phyloP scores from a whole-genome alignment of 2,888 invertebrate genomes.

The Calameuta idolon region DNA sequence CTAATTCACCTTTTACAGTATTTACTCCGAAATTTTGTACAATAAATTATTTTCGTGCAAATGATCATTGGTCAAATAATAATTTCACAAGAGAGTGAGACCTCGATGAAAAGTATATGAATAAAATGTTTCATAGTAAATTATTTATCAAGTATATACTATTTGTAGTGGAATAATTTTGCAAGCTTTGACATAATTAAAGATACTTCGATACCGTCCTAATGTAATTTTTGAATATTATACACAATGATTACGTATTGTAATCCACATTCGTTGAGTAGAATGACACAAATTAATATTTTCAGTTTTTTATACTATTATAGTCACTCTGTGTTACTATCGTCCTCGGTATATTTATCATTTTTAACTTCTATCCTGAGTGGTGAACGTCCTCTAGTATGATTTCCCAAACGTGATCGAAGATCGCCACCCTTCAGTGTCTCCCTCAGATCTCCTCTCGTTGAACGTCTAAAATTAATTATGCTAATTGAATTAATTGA shows the following conservation, averaged over 20 bases:
- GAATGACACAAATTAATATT: background rate
- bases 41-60: background rate
- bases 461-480: slow-evolving; percentile 34
- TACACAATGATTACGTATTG: background rate
- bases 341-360: slow-evolving; percentile 55
- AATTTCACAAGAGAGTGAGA: background rate
- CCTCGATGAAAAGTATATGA: background rate
- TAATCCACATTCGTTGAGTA: background rate
- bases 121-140: background rate
- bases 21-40: background rate
- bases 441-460: slow-evolving; percentile 45
- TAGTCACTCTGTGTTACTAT: slow-evolving; percentile 44
- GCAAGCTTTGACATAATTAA: background rate
- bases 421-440: slow-evolving; percentile 50
- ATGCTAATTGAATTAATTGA: background rate
- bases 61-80: background rate
- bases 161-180: background rate
- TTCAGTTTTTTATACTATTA: background rate
- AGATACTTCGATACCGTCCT: background rate
- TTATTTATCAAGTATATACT: background rate
- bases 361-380: slow-evolving; percentile 65
- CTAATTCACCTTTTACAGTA: background rate
- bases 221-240: background rate
- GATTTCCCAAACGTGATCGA: slow-evolving; percentile 56
- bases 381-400: slow-evolving; percentile 58